Evolutionary conservation across 2,797 vertebrate species (phyloP).

Genomic region (Hemitrygon akajei): DNA sequence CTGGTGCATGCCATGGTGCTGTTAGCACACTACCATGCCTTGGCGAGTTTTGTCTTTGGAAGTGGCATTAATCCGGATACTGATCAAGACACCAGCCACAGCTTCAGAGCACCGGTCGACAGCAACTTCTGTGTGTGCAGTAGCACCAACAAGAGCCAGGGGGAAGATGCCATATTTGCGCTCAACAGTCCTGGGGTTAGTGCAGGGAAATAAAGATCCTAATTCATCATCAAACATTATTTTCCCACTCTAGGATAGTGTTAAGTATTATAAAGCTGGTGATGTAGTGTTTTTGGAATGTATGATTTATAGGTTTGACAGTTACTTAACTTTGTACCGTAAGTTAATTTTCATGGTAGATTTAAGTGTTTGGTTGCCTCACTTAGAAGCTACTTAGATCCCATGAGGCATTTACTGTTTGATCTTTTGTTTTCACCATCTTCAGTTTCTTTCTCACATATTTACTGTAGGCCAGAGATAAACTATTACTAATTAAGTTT

Average conservation of each 20-base stretch:
- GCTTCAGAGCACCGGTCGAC: constrained; percentile 59
- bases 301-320: background rate
- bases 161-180: constrained; percentile 62
- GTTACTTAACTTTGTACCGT: background rate
- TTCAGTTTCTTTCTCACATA: background rate
- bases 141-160: constrained; percentile 68
- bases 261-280: background rate
- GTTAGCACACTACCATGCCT: constrained; percentile 69
- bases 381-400: background rate
- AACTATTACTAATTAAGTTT: too few relatives aligned
- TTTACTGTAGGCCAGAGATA: too few relatives aligned
- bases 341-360: background rate
- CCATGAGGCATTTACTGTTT: background rate
- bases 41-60: constrained; percentile 74
- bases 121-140: constrained; percentile 70
- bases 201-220: constrained; percentile 24
- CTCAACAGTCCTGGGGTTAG: constrained; percentile 65
- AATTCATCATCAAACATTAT: background rate
- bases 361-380: background rate
- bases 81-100: constrained; percentile 57
- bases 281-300: background rate
- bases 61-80: constrained; percentile 73
- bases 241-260: too few relatives aligned
- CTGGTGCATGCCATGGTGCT: constrained; percentile 74
- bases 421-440: background rate